Conservation (phyloP, 2,888 invertebrate genomes). For the Cephus nigrinus region DNA sequence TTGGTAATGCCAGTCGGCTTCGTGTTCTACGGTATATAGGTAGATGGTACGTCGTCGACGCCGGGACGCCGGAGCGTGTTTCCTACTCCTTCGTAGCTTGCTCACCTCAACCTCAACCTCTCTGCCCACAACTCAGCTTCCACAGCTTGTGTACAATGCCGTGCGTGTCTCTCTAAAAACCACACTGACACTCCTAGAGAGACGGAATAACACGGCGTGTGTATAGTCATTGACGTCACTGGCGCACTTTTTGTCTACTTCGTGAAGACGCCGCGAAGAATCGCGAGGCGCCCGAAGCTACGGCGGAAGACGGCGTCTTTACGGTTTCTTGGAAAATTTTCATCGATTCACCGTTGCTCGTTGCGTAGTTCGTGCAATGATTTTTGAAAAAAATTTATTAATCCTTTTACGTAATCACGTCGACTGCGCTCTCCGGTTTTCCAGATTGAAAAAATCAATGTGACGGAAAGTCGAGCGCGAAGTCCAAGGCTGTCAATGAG, state of each 20-base stretch:
- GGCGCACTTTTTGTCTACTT: conserved; percentile 2
- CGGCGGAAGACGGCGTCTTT: background rate
- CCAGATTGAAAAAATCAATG: background rate
- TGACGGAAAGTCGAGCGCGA: background rate
- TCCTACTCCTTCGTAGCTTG: conserved; percentile 22
- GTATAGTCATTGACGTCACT: conserved; percentile 2
- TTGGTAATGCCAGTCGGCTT: conserved; percentile 35
- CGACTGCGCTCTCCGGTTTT: background rate
- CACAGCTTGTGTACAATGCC: conserved; percentile 32
- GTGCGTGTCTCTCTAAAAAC: conserved; percentile 2
- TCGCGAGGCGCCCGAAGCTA: background rate
- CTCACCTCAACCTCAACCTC: conserved; percentile 34
- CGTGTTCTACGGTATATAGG: conserved; percentile 20
- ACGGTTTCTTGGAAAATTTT: background rate
- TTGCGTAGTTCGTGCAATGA: background rate
- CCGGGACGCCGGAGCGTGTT: conserved; percentile 7
- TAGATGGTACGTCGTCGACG: conserved; percentile 30
- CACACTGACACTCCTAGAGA: conserved; percentile 4
- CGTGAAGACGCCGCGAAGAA: background rate
- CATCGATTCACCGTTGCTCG: background rate
- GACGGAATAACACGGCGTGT: conserved; percentile 4
- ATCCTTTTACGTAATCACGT: background rate
- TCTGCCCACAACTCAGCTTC: conserved; percentile 25
- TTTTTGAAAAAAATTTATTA: background rate
- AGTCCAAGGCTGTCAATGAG: background rate